These are phyloP conservation scores for Charanyca ferruginea DNA, from an alignment of 2,888 invertebrate genomes.

Conservation along the genomic window DNA sequence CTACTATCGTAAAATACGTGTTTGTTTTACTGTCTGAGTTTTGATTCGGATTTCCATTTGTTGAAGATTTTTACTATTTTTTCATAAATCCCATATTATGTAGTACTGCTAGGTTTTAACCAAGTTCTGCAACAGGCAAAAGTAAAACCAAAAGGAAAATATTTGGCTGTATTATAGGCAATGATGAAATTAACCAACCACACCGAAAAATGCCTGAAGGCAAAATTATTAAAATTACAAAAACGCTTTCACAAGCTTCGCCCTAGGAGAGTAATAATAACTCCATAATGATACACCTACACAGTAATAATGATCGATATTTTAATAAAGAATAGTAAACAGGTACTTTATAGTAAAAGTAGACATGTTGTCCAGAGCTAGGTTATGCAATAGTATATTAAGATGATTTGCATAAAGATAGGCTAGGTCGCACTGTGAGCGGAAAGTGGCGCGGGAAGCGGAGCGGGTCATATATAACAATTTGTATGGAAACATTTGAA, in stretches of 20 bases:
- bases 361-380: background rate
- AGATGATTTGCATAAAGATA: conserved; percentile 41
- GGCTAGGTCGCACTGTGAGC: conserved; percentile 26
- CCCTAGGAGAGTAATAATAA: conserved; percentile 26
- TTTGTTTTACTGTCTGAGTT: no score
- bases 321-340: conserved; percentile 18
- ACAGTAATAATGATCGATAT: conserved; percentile 8
- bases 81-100: no score
- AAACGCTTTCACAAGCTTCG: conserved; percentile 38
- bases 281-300: conserved; percentile 28
- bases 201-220: conserved; percentile 20
- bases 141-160: background rate
- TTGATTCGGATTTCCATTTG: no score
- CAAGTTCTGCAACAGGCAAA: no score
- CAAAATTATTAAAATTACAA: conserved; percentile 7
- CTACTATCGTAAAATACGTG: no score
- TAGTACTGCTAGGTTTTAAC: no score
- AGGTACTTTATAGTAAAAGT: conserved; percentile 44
- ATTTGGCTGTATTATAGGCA: background rate
- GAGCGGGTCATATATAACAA: background rate
- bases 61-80: no score
- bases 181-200: conserved; percentile 8
- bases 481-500: background rate
- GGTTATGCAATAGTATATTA: conserved; percentile 38
- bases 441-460: conserved; percentile 6